These are phyloP conservation scores for Leptonema lineaticorne DNA, from an alignment of 1,140 invertebrate genomes.

Conservation along the genomic window DNA sequence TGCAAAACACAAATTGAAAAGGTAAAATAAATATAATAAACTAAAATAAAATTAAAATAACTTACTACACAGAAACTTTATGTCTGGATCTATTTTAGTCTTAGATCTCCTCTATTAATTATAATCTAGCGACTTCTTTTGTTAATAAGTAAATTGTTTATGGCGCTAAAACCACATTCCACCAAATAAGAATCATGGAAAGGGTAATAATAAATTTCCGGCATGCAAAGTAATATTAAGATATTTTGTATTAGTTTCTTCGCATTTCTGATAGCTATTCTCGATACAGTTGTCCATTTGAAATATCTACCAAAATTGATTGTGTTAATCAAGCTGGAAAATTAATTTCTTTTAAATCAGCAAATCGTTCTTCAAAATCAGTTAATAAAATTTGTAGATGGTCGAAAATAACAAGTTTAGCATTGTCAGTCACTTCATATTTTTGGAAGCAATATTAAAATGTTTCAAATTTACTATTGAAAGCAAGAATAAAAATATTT, in stretches of 20 bases:
- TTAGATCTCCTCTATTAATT: too few relatives aligned
- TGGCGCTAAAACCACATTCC: too few relatives aligned
- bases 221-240: too few relatives aligned
- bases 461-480: not conserved
- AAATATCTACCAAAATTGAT: slow-evolving; percentile 5
- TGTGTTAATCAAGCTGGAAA: not conserved
- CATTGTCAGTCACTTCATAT: not conserved
- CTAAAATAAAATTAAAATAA: too few relatives aligned
- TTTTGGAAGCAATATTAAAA: slow-evolving; percentile 7
- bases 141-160: too few relatives aligned
- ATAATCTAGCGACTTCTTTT: too few relatives aligned
- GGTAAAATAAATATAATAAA: too few relatives aligned
- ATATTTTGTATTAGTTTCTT: slow-evolving; percentile 20
- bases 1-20: too few relatives aligned
- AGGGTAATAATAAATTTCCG: too few relatives aligned
- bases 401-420: not conserved
- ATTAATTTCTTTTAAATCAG: slow-evolving; percentile 7
- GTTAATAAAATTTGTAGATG: not conserved
- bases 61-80: too few relatives aligned
- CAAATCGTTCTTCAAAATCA: not conserved
- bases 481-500: not conserved
- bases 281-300: not conserved
- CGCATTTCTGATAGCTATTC: not conserved
- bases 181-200: too few relatives aligned
- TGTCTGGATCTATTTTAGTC: too few relatives aligned